Conservation (phyloP, 2,113 vertebrate genomes). For the Eonycteris spelaea region DNA sequence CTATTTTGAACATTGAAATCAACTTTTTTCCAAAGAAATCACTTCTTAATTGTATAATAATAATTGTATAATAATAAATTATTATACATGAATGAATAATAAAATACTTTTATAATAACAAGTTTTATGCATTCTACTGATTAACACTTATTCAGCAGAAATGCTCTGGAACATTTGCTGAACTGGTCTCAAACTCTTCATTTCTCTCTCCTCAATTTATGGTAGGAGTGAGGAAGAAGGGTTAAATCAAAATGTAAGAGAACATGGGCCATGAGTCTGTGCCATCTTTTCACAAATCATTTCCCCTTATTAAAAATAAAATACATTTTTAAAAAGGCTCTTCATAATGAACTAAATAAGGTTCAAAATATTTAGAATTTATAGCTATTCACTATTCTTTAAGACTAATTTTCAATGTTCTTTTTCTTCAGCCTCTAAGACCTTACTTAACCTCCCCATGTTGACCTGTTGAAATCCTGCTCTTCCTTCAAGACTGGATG, state of each 20-base stretch:
- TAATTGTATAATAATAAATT: neutral
- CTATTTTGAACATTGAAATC: neutral
- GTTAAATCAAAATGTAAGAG: neutral
- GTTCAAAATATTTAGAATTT: too few relatives aligned
- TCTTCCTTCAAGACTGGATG: neutral
- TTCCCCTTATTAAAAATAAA: neutral
- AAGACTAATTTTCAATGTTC: neutral
- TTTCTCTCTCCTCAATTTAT: neutral
- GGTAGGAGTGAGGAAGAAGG: too few relatives aligned
- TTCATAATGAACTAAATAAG: neutral
- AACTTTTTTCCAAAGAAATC: neutral
- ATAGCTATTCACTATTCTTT: neutral
- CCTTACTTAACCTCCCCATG: neutral
- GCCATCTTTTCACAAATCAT: neutral
- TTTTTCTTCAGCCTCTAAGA: neutral
- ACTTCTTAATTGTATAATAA: neutral
- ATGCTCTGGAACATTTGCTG: neutral
- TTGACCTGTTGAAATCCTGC: neutral
- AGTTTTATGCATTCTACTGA: neutral
- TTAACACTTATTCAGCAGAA: neutral
- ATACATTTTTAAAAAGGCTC: neutral
- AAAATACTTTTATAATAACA: neutral
- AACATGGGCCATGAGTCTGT: neutral
- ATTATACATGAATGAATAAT: neutral
- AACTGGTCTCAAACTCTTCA: neutral